Evolutionary conservation across 2,113 vertebrate genomes (phyloP), one percentile per base, ranked within the genome.

Genomic region (Sigmodon hispidus): DNA sequence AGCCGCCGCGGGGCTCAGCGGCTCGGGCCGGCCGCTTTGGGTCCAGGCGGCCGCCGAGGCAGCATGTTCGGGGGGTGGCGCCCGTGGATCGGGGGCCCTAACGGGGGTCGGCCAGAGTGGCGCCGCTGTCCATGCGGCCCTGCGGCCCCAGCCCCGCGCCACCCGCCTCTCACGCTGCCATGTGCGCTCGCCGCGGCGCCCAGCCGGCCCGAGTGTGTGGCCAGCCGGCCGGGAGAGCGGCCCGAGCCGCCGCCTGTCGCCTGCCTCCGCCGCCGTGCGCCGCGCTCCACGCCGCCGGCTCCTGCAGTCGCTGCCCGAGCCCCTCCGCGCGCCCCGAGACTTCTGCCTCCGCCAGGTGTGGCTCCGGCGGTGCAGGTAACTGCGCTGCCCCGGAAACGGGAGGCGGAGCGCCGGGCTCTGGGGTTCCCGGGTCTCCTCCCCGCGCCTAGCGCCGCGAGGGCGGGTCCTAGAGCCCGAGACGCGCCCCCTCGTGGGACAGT

Each of bases 331-430:
- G 36, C 31, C 85, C 8, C 26, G 94, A 92, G 86, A 88, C 96
- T 93, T 85, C 84, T 94, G 96, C 96, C 96, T 97, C 94, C 93
- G 97, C 96, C 98, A 98, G 97, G 98, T 98, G 97, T 97, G 94
- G 94, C 96, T 72, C 77, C 34, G 45, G 91, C 75, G 31, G 83
- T 21, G 96, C 97, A 98, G 97, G 97, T 97, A 97, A 83, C 93
- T 69, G 95, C 90, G 96, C 97, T 94, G 96, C 97, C 97, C 97
- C 97, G 97, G 97, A 97, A 97, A 97, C 97, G 63, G 96, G 97
- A 95, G 97, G 97, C 97, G 97, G 97, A 91, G 97, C 97, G 77
- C 96, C 34, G 89, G 93, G 89, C 91, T 72, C 96, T 94, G 11
- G 81, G 96, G 94, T 94, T 93, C 91, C 93, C 96, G 84, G 77